Conservation (phyloP, 2,797 vertebrate species). For the Molossus molossus region DNA sequence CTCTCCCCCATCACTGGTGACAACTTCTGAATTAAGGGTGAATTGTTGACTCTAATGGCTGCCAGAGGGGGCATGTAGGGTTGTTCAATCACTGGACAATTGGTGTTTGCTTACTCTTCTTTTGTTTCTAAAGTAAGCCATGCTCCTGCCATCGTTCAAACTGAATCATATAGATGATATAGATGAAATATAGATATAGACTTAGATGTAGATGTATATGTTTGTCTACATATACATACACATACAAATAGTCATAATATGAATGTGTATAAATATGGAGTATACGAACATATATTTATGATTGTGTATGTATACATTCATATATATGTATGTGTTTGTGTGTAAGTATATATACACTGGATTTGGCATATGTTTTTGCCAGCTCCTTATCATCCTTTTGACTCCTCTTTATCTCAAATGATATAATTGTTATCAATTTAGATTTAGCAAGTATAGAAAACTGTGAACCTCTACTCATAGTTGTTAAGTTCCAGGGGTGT, state of each 20-base stretch:
- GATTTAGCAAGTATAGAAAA: constrained; percentile 13
- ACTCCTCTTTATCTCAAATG: neutral
- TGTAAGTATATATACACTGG: neutral
- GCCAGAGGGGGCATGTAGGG: neutral
- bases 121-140: neutral
- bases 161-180: neutral
- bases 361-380: neutral
- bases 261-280: neutral
- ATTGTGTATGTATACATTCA: neutral
- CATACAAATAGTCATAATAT: neutral
- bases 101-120: neutral
- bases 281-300: neutral
- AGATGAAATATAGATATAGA: too few relatives aligned
- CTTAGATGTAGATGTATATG: too few relatives aligned
- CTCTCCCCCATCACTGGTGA: neutral
- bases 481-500: neutral
- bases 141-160: neutral
- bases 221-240: neutral
- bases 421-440: neutral
- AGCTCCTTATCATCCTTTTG: neutral
- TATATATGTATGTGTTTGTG: neutral
- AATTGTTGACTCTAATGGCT: neutral
- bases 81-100: neutral
- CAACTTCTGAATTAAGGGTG: neutral
- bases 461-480: neutral